Evolutionary conservation across 2,888 invertebrate species (phyloP).

Genomic region (Kuschelorhynchus macadamiae): DNA sequence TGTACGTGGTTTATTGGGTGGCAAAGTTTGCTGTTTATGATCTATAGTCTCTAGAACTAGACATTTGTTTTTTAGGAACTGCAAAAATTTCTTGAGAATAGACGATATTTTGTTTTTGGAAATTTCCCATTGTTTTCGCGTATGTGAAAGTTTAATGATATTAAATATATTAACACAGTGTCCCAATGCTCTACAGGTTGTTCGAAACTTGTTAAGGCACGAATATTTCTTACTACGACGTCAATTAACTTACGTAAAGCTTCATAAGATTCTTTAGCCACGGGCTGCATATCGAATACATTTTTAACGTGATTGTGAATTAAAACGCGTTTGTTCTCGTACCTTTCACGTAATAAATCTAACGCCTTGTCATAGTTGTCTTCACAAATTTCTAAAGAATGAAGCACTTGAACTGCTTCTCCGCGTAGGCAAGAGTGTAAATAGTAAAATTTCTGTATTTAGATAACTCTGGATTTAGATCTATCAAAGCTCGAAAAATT

Average conservation of each 20-base stretch:
- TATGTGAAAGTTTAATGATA: constrained; percentile 40
- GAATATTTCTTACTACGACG: constrained; percentile 13
- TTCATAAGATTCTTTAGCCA: constrained; percentile 23
- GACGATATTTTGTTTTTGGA: constrained; percentile 24
- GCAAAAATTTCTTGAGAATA: constrained; percentile 23
- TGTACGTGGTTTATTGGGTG: not conserved
- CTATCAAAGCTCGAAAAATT: constrained; percentile 31
- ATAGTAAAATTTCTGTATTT: constrained; percentile 42
- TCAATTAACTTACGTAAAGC: constrained; percentile 27
- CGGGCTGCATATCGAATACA: constrained; percentile 9
- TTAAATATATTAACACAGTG: constrained; percentile 36
- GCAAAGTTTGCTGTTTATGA: constrained; percentile 11
- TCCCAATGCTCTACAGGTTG: constrained; percentile 41
- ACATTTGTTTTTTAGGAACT: constrained; percentile 38
- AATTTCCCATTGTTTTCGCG: constrained; percentile 38
- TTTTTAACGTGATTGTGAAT: constrained; percentile 35
- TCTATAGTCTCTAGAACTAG: constrained; percentile 35
- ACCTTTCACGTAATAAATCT: constrained; percentile 31
- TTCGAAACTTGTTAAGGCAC: constrained; percentile 25
- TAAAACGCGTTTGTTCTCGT: constrained; percentile 30
- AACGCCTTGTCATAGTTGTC: constrained; percentile 28
- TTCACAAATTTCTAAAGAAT: constrained; percentile 26
- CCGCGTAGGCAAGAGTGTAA: constrained; percentile 35
- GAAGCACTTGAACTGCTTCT: constrained; percentile 27
- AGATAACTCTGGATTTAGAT: constrained; percentile 18